Percentiles rank a stretch among this genome's conserved stretches.
Evolutionary conservation across 2,888 invertebrate genomes (phyloP).

Genomic region (Leptopilina drosophilae): DNA sequence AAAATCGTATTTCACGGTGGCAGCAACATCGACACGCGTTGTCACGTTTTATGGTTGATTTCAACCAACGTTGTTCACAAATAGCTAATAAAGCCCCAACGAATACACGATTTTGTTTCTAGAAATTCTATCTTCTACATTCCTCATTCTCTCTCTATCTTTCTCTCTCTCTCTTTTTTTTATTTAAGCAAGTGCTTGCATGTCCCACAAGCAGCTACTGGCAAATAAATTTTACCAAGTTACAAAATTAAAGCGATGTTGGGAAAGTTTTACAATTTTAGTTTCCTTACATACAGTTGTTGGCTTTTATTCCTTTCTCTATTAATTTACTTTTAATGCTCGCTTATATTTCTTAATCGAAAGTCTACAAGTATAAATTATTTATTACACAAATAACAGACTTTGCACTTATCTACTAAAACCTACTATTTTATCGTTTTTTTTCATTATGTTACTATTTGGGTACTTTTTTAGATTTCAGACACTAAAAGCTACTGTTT

Average conservation of each 20-base stretch:
- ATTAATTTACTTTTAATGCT: not conserved
- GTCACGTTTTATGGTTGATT: constrained; percentile 29
- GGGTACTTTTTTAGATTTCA: too few relatives aligned
- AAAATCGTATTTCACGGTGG: constrained; percentile 33
- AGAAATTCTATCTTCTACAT: constrained; percentile 1
- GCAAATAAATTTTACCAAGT: constrained; percentile 8
- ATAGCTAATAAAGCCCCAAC: constrained; percentile 13
- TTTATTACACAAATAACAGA: not conserved
- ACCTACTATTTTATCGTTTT: too few relatives aligned
- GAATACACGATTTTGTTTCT: constrained; percentile 11
- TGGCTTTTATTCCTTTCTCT: not conserved
- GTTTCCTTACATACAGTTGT: not conserved
- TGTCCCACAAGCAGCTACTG: constrained; percentile 7
- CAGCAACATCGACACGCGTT: constrained; percentile 21
- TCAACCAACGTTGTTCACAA: constrained; percentile 7
- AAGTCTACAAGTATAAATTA: not conserved
- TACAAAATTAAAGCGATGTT: constrained; percentile 8
- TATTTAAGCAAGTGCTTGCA: constrained; percentile 9
- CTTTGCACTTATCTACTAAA: too few relatives aligned
- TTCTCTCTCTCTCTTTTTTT: too few relatives aligned
- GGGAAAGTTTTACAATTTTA: not conserved
- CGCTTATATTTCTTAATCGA: too few relatives aligned
- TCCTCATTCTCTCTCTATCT: not conserved
- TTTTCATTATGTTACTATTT: too few relatives aligned
- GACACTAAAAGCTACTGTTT: too few relatives aligned